phyloP scores from a whole-genome alignment of 2,113 vertebrate genomes.

The Nibea albiflora region DNA sequence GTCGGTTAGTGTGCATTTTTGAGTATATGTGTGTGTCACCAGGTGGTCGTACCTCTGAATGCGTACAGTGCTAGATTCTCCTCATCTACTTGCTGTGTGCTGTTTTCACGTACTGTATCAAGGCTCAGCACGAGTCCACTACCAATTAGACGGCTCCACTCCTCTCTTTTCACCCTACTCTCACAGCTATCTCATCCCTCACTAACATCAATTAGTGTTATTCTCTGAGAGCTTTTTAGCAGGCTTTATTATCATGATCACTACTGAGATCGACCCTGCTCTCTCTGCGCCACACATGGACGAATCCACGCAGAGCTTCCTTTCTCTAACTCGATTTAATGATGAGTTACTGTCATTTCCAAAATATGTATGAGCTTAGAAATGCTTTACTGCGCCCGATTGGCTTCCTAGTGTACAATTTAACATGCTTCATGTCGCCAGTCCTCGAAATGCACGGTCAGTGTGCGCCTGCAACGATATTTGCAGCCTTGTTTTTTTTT shows the following conservation, averaged over 20 bases:
- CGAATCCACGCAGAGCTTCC: slow-evolving; percentile 17
- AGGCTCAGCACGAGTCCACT: slow-evolving; percentile 21
- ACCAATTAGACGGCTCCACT: slow-evolving; percentile 35
- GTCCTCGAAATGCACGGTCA: slow-evolving; percentile 15
- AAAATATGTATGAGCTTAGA: slow-evolving; percentile 15
- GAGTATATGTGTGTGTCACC: slow-evolving; percentile 8
- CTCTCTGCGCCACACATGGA: slow-evolving; percentile 15
- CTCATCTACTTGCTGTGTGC: slow-evolving; percentile 25
- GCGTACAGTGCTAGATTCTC: slow-evolving; percentile 2
- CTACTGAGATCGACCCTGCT: slow-evolving; percentile 24
- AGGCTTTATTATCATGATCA: slow-evolving; percentile 28
- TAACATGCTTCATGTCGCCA: slow-evolving; percentile 1
- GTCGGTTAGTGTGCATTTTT: slow-evolving; percentile 17
- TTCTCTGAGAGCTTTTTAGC: slow-evolving; percentile 12
- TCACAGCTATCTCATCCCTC: slow-evolving; percentile 32
- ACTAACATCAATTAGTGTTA: slow-evolving; percentile 46
- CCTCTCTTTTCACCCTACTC: slow-evolving; percentile 17
- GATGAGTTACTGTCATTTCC: slow-evolving; percentile 28
- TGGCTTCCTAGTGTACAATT: slow-evolving; percentile 16
- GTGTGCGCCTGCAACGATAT: slow-evolving; percentile 14
- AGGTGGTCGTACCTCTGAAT: slow-evolving; percentile 4
- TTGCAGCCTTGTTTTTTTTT: slow-evolving; percentile 36
- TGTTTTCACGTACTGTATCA: slow-evolving; percentile 6
- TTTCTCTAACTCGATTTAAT: slow-evolving; percentile 23
- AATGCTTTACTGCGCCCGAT: slow-evolving; percentile 23